Base-by-base conservation (phyloP, 2,797 vertebrate genomes). In the Echiichthys vipera region DNA sequence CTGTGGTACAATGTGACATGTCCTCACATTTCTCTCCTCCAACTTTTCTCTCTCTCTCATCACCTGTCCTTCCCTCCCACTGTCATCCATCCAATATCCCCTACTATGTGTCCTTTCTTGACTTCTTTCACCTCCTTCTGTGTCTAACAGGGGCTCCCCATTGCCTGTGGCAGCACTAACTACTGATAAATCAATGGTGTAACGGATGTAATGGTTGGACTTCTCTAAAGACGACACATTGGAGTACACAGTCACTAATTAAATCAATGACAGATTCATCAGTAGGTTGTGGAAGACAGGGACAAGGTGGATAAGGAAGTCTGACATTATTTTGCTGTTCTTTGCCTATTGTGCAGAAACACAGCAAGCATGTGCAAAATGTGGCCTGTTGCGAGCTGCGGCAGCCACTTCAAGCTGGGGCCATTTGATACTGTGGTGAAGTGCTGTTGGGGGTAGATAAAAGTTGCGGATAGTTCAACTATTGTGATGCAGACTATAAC, bases 21-120 rank as follows among this genome's bases (percentile, higher is more conserved):
- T 80, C 65, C 65, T 80, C 75, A 84, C 66, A 75, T 80, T 78
- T 84, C 71, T 74, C 32, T 65, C 15, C 46, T 43, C 22, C 17
- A 47, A 57, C 47, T 59, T 55, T 47, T 27, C 11, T 64, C 36
- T 71, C 50, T 42, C 56, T 55, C 54, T 53, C 51, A 32, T 59
- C 17, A 14, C 1, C n/a, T 2, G 10, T 37, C 39, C n/a, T 47
- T 43, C 57, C 40, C 27, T 54, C 15, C 20, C 20, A 45, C 59
- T 65, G 25, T 75, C 72, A 77, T 72, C 71, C 59, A 65, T 71
- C 47, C 53, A 54, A 57, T 7, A 74, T 43, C 25, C n/a, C 37
- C 64, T 25, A 37, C 66, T 37, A 47, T 54, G 29, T 29, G 46
- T 59, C 32, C 62, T 66, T 47, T 71, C 65, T 72, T 39, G 54